Percentiles rank a stretch among this genome's conserved stretches.
Conservation (phyloP, 2,113 vertebrate species). For the Vulpes lagopus region DNA sequence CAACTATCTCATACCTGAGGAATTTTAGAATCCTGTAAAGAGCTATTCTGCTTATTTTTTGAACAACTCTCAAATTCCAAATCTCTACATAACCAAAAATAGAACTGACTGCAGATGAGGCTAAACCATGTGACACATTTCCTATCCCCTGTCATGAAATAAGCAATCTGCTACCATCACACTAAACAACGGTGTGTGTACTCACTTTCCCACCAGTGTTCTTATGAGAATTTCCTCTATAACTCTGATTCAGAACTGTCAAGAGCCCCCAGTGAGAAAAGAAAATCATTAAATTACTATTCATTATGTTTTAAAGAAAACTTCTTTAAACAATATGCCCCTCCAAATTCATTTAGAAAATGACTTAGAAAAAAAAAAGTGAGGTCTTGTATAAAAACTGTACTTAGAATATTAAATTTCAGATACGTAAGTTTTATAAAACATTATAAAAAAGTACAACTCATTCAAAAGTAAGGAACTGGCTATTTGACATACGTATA, state of each 20-base stretch:
- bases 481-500: neutral
- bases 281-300: neutral
- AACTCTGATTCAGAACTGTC: neutral
- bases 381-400: constrained; percentile 24
- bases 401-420: constrained; percentile 42
- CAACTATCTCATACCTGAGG: constrained; percentile 53
- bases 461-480: neutral
- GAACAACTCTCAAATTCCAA: constrained; percentile 52
- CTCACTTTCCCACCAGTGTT: neutral
- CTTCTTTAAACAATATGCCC: neutral
- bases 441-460: neutral
- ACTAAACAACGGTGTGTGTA: neutral
- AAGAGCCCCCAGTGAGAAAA: constrained; percentile 17
- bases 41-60: constrained; percentile 48
- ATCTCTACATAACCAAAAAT: constrained; percentile 53
- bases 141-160: constrained; percentile 10
- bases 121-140: constrained; percentile 24
- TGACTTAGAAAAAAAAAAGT: constrained; percentile 1
- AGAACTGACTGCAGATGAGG: constrained; percentile 46
- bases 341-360: constrained; percentile 36
- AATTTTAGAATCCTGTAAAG: constrained; percentile 64
- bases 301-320: neutral
- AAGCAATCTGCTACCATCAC: neutral
- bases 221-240: constrained; percentile 7
- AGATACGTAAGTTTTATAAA: constrained; percentile 20